Evolutionary conservation across 2,888 invertebrate species (phyloP).

Genomic region (Dyspetes luteomarginatus): DNA sequence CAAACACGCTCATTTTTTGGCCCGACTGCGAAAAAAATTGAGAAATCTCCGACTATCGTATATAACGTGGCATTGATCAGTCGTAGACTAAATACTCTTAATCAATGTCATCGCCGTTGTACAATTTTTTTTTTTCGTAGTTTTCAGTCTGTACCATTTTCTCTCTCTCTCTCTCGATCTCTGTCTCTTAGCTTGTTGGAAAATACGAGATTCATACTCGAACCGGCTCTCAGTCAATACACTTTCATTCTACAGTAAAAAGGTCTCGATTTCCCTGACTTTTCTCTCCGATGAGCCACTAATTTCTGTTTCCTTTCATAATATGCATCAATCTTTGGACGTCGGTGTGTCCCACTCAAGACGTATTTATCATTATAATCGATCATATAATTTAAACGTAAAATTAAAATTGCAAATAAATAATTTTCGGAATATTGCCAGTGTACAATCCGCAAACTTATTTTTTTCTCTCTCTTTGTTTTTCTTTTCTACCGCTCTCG

Average conservation of each 20-base stretch:
- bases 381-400: conserved; percentile 39
- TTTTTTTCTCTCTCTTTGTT: background rate
- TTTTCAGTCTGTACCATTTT: conserved; percentile 26
- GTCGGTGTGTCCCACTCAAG: conserved; percentile 52
- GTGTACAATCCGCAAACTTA: conserved; percentile 12
- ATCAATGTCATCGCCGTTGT: conserved; percentile 26
- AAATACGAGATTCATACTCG: conserved; percentile 11
- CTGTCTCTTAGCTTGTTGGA: background rate
- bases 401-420: conserved; percentile 55
- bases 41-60: conserved; percentile 22
- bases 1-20: conserved; percentile 17
- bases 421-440: conserved; percentile 62
- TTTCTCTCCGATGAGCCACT: conserved; percentile 24
- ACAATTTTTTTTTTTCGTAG: conserved; percentile 21
- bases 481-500: conserved; percentile 1
- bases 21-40: conserved; percentile 7
- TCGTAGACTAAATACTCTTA: conserved; percentile 51
- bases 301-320: conserved; percentile 42
- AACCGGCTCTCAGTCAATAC: conserved; percentile 47
- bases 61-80: conserved; percentile 21
- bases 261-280: conserved; percentile 15
- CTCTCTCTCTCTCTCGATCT: no score
- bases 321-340: conserved; percentile 63
- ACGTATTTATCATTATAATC: conserved; percentile 33
- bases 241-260: conserved; percentile 47